A percentile compares a stretch with the other conserved stretches of the same genome.
Evolutionary conservation across 2,888 invertebrate species (phyloP).

Genomic region (Digitonthophagus gazella): DNA sequence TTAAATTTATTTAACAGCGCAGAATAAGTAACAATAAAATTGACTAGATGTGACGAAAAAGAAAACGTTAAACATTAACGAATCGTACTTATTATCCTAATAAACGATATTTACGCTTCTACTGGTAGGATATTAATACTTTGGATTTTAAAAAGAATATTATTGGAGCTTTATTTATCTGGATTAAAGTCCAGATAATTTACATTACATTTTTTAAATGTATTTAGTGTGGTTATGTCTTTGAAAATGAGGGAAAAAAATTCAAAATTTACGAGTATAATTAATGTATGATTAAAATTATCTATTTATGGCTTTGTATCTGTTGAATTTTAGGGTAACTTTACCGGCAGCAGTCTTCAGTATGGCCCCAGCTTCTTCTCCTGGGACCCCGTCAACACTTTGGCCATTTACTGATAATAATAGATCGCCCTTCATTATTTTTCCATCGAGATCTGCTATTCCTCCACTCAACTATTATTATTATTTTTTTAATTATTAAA

Average conservation of each 20-base stretch:
- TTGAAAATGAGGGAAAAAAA: slow-evolving; percentile 7
- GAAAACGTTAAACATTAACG: no score
- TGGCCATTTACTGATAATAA: slow-evolving; percentile 87
- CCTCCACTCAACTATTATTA: slow-evolving; percentile 89
- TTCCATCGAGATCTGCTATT: slow-evolving; percentile 81
- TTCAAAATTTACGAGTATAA: background rate
- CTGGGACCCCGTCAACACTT: slow-evolving; percentile 70
- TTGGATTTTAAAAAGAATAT: background rate
- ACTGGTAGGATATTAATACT: background rate
- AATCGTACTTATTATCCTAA: background rate
- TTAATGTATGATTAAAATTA: slow-evolving; percentile 27
- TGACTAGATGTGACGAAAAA: slow-evolving; percentile 26
- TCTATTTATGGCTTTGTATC: slow-evolving; percentile 64
- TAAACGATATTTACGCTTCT: background rate
- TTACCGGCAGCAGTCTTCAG: slow-evolving; percentile 85
- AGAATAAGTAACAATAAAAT: slow-evolving; percentile 26
- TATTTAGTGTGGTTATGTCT: background rate
- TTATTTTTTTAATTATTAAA: no score
- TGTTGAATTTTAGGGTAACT: slow-evolving; percentile 78
- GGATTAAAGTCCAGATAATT: no score
- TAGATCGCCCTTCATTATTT: slow-evolving; percentile 89
- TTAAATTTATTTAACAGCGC: background rate
- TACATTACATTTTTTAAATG: background rate
- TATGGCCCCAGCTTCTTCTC: slow-evolving; percentile 84
- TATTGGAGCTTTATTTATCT: no score